Evolutionary conservation across 64 coral and sea anemone genomes (phyloP).

Genomic region (Acropora yongei): DNA sequence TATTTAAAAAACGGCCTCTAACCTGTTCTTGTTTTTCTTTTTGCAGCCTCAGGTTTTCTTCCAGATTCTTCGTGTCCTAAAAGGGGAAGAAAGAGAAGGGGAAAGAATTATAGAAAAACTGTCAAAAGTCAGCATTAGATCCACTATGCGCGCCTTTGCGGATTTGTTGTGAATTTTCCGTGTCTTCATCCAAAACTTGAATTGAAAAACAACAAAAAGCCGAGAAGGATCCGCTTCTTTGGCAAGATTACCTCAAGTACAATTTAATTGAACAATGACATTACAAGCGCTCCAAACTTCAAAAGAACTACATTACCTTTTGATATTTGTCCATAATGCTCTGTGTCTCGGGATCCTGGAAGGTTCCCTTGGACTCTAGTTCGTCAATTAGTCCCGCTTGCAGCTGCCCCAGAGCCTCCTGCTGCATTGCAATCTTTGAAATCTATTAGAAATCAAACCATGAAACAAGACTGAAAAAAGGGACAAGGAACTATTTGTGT

Average conservation of each 20-base stretch:
- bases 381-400: slow-evolving; percentile 87
- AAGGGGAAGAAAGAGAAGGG: background rate
- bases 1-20: background rate
- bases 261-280: too few relatives aligned
- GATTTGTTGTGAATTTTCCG: too few relatives aligned
- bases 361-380: slow-evolving; percentile 79
- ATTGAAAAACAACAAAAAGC: too few relatives aligned
- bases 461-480: background rate
- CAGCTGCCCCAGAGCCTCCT: slow-evolving; percentile 74
- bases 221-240: too few relatives aligned
- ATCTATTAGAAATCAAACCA: slow-evolving; percentile 42
- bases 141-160: too few relatives aligned
- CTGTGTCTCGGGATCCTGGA: slow-evolving; percentile 80
- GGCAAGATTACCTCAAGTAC: too few relatives aligned
- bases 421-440: slow-evolving; percentile 80
- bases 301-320: slow-evolving; percentile 37
- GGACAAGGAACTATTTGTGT: too few relatives aligned
- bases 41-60: slow-evolving; percentile 81
- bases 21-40: slow-evolving; percentile 93
- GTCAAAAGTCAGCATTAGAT: background rate
- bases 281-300: too few relatives aligned
- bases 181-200: too few relatives aligned
- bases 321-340: slow-evolving; percentile 87
- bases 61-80: slow-evolving; percentile 86
- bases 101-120: background rate